These are phyloP conservation scores for Gavialis gangeticus DNA, from an alignment of 2,113 vertebrate genomes.

Conservation along the genomic window DNA sequence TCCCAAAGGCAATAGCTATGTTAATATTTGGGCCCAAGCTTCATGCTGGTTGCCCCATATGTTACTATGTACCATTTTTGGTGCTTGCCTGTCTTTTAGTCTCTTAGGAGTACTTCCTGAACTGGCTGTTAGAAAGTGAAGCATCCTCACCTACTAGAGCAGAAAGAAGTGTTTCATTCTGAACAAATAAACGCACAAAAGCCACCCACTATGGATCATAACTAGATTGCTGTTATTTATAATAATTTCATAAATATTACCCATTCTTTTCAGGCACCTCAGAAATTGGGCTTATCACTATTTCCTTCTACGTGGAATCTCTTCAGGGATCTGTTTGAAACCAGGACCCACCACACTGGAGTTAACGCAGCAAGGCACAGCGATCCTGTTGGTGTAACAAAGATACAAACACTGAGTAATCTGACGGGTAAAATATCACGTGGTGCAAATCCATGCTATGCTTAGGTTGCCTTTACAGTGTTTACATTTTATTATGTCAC, in stretches of 20 bases:
- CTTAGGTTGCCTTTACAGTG: not conserved
- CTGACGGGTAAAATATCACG: not conserved
- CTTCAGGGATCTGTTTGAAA: not conserved
- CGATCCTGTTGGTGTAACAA: not conserved
- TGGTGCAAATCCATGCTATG: not conserved
- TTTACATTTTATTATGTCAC: not conserved
- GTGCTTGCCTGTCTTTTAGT: not conserved
- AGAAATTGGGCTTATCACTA: not conserved
- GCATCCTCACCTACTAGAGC: not conserved
- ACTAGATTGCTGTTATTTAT: not conserved
- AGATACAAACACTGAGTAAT: rapidly evolving
- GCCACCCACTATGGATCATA: not conserved
- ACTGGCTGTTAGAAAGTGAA: not conserved
- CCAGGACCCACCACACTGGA: not conserved
- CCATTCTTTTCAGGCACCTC: not conserved
- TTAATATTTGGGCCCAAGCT: not conserved
- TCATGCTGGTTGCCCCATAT: not conserved
- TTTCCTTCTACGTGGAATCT: not conserved
- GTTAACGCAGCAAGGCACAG: not conserved
- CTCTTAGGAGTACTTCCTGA: not conserved
- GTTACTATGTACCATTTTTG: not conserved
- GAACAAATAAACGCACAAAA: not conserved
- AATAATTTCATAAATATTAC: not conserved
- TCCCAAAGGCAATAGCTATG: not conserved
- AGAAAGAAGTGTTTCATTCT: not conserved